Evolutionary conservation across 2,113 vertebrate species (phyloP), one percentile per base, ranked within the genome.

Genomic region (Antigone vipio): DNA sequence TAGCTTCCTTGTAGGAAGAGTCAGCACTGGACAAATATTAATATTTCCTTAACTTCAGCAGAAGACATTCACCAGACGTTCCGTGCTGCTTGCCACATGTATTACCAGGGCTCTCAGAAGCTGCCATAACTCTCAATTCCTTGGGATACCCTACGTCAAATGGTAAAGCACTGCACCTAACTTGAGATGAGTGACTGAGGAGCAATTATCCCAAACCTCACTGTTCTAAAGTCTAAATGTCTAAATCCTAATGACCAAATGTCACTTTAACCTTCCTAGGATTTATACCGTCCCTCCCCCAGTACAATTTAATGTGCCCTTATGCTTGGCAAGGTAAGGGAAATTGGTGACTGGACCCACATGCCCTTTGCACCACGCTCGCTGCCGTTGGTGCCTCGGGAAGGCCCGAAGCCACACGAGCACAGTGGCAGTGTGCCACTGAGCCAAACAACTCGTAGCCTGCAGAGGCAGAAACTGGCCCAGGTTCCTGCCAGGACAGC

Each of bases 281-380:
- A 44, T 72, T 72, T 67, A 18, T 45, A 21, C 4, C 0, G 11
- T 42, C 40, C 0, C 6, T 21, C 11, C 12, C 29, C 23, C 30
- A 4, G 47, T 47, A 30, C 34, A 32, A 53, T 59, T 53, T 63
- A 16, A 64, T 23, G 21, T 69, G 49, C 9, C 8, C 15, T 74
- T 78, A 24, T 35, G 21, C 66, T 55, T 68, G 44, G 27, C 24
- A 86, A 78, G 50, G 49, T 45, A 56, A 35, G 18, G 55, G n/a
- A 74, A 82, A 75, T 7, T 11, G n/a, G 24, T 59, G 44, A 12
- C 22, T 49, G 38, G 15, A 55, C n/a, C 44, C 21, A 15, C 17
- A 2, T 44, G 44, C 15, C 17, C n/a, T 85, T n/a, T 81, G 30
- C 14, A 34, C 42, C 34, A 8, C 0, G 0, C 29, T 45, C 52